A percentile compares a stretch with the other conserved stretches of the same genome.
Conservation (phyloP, 2,113 vertebrate species). For the Vicugna pacos region DNA sequence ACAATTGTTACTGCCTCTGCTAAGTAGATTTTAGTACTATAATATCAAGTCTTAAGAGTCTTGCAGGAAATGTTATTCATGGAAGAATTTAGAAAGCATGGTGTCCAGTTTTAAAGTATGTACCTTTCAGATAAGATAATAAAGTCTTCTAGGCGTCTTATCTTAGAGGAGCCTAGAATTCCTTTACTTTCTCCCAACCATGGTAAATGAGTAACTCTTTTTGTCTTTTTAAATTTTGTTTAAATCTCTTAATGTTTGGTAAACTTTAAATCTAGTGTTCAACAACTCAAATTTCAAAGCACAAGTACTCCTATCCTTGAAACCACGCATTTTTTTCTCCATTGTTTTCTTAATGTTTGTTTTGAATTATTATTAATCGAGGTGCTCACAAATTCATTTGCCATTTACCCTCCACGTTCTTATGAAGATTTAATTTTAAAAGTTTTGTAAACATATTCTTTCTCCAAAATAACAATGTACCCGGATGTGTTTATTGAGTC, state of each 20-base stretch:
- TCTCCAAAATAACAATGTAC: neutral
- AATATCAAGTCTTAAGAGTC: neutral
- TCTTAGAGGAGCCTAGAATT: neutral
- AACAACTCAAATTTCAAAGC: slow-evolving; percentile 16
- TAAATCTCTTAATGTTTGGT: slow-evolving; percentile 32
- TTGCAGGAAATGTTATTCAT: neutral
- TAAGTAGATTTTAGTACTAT: neutral
- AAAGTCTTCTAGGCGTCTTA: neutral
- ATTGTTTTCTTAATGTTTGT: slow-evolving; percentile 4
- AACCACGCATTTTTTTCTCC: neutral
- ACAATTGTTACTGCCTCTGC: neutral
- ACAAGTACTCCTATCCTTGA: neutral
- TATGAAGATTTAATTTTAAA: slow-evolving; percentile 44
- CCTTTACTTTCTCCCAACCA: neutral
- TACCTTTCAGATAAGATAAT: neutral
- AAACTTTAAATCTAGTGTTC: neutral
- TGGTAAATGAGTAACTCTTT: neutral
- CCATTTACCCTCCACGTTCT: neutral
- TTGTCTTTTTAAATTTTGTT: neutral
- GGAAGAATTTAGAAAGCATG: neutral
- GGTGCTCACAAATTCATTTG: neutral
- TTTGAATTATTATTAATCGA: neutral
- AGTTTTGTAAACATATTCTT: slow-evolving; percentile 2
- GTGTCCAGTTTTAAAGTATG: neutral
- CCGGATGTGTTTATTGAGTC: neutral